These are phyloP conservation scores for Amphibalanus amphitrite DNA, from an alignment of 1,140 invertebrate species.

Conservation along the genomic window DNA sequence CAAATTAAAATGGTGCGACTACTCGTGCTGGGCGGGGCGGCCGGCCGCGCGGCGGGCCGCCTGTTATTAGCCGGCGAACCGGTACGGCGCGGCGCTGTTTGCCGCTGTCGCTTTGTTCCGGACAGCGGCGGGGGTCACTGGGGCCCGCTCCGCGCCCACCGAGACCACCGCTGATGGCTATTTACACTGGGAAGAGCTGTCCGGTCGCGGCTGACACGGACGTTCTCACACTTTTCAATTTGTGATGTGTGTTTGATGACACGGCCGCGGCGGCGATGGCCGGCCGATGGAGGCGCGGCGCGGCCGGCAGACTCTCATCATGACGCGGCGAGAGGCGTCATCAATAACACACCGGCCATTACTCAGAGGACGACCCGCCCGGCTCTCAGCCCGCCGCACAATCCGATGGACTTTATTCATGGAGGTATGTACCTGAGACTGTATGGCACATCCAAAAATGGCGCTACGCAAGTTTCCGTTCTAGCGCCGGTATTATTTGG, in stretches of 20 bases:
- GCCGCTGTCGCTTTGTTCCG: background rate
- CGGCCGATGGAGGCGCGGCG: too few relatives aligned
- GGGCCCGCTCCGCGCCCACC: too few relatives aligned
- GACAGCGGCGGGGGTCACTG: too few relatives aligned
- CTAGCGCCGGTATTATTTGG: too few relatives aligned
- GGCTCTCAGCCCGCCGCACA: background rate
- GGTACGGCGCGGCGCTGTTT: background rate
- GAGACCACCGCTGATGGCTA: background rate
- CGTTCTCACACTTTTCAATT: background rate
- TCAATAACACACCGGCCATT: background rate
- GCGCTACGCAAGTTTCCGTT: background rate
- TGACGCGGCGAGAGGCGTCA: background rate
- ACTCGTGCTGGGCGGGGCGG: background rate
- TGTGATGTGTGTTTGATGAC: background rate
- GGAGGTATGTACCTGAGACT: too few relatives aligned
- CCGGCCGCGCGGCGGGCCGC: too few relatives aligned
- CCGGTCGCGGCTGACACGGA: too few relatives aligned
- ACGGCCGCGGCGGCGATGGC: background rate
- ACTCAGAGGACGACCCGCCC: background rate
- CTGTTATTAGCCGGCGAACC: background rate
- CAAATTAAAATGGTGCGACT: background rate
- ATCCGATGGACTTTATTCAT: background rate
- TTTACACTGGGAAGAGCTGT: background rate
- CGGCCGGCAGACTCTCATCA: background rate
- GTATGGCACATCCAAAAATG: background rate